These are phyloP conservation scores for Drosophila jambulina DNA, from an alignment of 1,140 invertebrate species.

Conservation along the genomic window DNA sequence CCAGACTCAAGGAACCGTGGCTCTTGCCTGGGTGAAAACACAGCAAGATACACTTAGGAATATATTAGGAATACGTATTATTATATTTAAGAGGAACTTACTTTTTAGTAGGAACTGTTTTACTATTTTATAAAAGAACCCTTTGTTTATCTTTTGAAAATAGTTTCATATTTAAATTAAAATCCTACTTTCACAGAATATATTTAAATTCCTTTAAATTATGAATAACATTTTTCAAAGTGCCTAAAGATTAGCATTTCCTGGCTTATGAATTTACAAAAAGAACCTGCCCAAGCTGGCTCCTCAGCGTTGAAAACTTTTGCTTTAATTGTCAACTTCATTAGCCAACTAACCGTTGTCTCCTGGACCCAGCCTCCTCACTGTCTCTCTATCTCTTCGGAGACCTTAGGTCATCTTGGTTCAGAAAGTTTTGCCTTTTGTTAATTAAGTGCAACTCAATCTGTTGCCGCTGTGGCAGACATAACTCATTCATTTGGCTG, in stretches of 20 bases:
- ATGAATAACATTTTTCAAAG: background rate
- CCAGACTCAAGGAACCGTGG: slow-evolving; percentile 28
- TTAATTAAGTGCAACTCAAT: slow-evolving; percentile 72
- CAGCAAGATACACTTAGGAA: slow-evolving; percentile 6
- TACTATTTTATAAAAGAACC: background rate
- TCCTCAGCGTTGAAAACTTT: slow-evolving; percentile 40
- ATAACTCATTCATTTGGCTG: slow-evolving; percentile 53
- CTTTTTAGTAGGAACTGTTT: background rate
- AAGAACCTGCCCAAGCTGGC: background rate
- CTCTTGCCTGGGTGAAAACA: slow-evolving; percentile 8
- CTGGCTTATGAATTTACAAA: slow-evolving; percentile 23
- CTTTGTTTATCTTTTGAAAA: background rate
- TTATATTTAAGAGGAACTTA: too few species aligned
- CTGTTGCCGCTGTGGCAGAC: slow-evolving; percentile 31
- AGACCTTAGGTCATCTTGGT: slow-evolving; percentile 33
- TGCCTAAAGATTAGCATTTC: slow-evolving; percentile 10
- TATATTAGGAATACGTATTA: background rate
- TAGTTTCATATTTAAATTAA: background rate
- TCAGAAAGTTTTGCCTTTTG: slow-evolving; percentile 48
- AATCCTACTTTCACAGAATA: background rate
- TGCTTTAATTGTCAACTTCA: slow-evolving; percentile 51
- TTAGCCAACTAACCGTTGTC: slow-evolving; percentile 44
- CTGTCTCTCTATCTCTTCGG: background rate
- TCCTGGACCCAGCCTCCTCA: background rate
- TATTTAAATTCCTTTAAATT: background rate